Conservation (phyloP, 37 sponge, comb jelly and placozoan species). For the Tethya wilhelma region DNA sequence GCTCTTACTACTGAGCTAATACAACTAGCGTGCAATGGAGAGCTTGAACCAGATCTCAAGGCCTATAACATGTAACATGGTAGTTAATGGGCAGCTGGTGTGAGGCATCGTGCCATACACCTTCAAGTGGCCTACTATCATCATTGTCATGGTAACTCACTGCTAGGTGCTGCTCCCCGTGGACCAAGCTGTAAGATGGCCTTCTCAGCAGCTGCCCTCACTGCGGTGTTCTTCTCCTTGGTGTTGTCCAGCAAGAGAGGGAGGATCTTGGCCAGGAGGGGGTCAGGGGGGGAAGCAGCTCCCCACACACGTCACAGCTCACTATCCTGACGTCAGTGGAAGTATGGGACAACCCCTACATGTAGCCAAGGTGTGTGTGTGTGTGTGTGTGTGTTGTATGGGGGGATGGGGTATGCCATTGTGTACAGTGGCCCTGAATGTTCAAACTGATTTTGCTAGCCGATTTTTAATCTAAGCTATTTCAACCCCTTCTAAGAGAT, state of each 20-base stretch:
- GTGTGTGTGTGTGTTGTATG: not conserved
- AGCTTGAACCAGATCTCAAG: too few relatives aligned
- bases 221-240: slow-evolving; percentile 74
- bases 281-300: slow-evolving; percentile 31
- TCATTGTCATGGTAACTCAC: not conserved
- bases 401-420: too few relatives aligned
- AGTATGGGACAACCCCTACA: slow-evolving; percentile 44
- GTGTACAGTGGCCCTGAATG: too few relatives aligned
- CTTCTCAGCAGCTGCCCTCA: slow-evolving; percentile 54
- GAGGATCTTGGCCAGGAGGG: slow-evolving; percentile 13
- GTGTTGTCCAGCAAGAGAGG: slow-evolving; percentile 37
- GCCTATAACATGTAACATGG: too few relatives aligned
- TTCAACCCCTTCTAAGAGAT: too few relatives aligned
- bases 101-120: not conserved
- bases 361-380: not conserved
- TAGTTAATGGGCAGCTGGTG: not conserved
- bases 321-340: slow-evolving; percentile 57
- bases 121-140: not conserved
- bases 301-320: slow-evolving; percentile 59
- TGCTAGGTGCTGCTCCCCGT: slow-evolving; percentile 2
- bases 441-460: too few relatives aligned
- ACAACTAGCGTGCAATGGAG: too few relatives aligned
- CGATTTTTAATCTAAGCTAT: too few relatives aligned
- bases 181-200: slow-evolving; percentile 28
- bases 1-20: too few relatives aligned